These are phyloP conservation scores for Drosophila infuscata DNA, from an alignment of 2,888 invertebrate species.

Conservation along the genomic window DNA sequence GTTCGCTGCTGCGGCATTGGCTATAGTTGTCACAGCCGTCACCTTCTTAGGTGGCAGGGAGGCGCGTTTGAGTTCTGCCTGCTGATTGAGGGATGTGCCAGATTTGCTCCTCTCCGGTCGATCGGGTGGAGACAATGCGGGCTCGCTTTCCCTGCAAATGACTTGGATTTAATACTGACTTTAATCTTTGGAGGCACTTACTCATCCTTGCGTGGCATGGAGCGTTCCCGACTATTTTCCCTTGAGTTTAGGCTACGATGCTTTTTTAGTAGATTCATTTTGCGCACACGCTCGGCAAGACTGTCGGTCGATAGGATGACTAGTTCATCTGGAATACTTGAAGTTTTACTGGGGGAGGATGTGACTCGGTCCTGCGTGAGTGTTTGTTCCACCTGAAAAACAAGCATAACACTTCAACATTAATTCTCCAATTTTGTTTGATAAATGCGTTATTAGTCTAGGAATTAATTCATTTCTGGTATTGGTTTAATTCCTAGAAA, in stretches of 20 bases:
- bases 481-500: neutral
- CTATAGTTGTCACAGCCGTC: slow-evolving; percentile 33
- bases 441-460: neutral
- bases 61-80: slow-evolving; percentile 72
- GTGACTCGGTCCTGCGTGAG: slow-evolving; percentile 86
- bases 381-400: slow-evolving; percentile 83
- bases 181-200: slow-evolving; percentile 45
- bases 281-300: slow-evolving; percentile 89
- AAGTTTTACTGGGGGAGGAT: slow-evolving; percentile 86
- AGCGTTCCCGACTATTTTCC: slow-evolving; percentile 83
- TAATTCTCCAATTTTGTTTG: neutral
- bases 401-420: neutral
- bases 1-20: slow-evolving; percentile 25
- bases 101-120: slow-evolving; percentile 82
- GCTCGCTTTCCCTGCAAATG: slow-evolving; percentile 66
- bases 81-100: slow-evolving; percentile 55
- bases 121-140: slow-evolving; percentile 73
- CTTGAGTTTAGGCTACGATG: slow-evolving; percentile 83
- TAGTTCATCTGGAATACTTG: slow-evolving; percentile 86
- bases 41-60: slow-evolving; percentile 79
- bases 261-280: slow-evolving; percentile 87
- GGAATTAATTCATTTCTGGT: neutral
- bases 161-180: neutral
- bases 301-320: slow-evolving; percentile 89
- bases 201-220: slow-evolving; percentile 83